phyloP scores from a whole-genome alignment of 2,113 vertebrate species.

The Guaruba guarouba region DNA sequence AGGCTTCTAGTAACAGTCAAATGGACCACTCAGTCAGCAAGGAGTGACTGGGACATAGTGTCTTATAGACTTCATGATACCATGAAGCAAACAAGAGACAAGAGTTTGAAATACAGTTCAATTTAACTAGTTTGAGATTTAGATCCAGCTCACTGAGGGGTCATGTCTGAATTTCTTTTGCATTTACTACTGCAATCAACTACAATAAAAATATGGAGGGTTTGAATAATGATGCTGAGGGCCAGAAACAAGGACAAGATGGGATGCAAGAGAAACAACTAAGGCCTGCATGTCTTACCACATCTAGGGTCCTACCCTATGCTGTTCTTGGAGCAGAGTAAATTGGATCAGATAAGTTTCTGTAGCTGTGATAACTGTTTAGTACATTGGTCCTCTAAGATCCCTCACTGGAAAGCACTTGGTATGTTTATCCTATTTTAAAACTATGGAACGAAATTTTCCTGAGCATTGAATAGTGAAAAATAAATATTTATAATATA shows the following conservation, averaged over 20 bases:
- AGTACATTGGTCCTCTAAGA: not conserved
- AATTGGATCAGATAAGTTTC: not conserved
- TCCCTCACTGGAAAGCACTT: not conserved
- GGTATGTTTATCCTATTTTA: not conserved
- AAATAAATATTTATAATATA: not conserved
- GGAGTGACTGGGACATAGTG: not conserved
- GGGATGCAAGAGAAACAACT: accelerated
- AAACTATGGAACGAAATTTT: not conserved
- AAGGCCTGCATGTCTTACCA: not conserved
- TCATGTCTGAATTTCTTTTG: not conserved
- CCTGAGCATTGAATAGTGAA: not conserved
- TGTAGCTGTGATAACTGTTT: not conserved
- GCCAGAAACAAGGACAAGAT: not conserved
- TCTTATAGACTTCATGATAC: not conserved
- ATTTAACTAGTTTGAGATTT: not conserved
- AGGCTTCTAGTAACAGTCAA: not conserved
- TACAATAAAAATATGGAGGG: not conserved
- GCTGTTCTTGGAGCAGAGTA: not conserved
- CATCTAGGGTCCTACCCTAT: not conserved
- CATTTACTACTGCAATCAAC: not conserved
- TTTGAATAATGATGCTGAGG: not conserved
- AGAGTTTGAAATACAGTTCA: not conserved
- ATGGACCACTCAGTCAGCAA: not conserved
- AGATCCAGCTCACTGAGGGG: accelerated
- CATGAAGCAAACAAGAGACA: not conserved